Conservation (phyloP, 2,113 vertebrate species). For the Hippocampus mohnikei region DNA sequence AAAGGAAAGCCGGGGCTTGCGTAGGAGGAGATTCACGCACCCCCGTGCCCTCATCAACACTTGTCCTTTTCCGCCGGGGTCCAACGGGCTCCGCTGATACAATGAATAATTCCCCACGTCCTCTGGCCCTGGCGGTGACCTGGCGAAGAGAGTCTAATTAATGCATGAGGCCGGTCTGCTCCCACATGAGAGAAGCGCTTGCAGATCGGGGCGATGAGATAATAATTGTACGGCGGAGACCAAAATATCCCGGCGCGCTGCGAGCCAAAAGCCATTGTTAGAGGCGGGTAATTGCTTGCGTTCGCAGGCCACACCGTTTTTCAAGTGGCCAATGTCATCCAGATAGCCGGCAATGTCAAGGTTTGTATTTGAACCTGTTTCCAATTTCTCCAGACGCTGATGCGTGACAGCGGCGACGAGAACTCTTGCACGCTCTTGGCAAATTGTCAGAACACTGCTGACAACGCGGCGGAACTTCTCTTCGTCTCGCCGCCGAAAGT, state of each 20-base stretch:
- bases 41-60: constrained; percentile 55
- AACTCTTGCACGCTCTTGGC: constrained; percentile 59
- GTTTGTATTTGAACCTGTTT: constrained; percentile 67
- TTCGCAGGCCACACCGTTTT: constrained; percentile 47
- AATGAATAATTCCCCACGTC: constrained; percentile 69
- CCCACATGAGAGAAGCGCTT: constrained; percentile 27
- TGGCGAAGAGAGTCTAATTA: constrained; percentile 53
- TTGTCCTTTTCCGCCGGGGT: constrained; percentile 44
- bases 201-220: constrained; percentile 54
- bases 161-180: constrained; percentile 42
- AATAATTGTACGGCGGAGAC: constrained; percentile 32
- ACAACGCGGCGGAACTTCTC: constrained; percentile 37
- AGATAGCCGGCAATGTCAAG: constrained; percentile 69
- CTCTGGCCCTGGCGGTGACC: constrained; percentile 57
- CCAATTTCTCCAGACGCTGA: constrained; percentile 73
- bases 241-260: not conserved
- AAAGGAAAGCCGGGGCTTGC: constrained; percentile 33
- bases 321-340: constrained; percentile 61
- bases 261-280: constrained; percentile 44
- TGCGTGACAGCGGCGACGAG: constrained; percentile 66
- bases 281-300: constrained; percentile 39
- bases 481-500: constrained; percentile 35
- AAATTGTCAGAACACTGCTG: constrained; percentile 49
- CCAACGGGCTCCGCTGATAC: constrained; percentile 33
- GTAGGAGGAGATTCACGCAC: constrained; percentile 21